Conservation (phyloP, 30 jellyfish, hydroid and myxozoan species). For the Pseudorhiza aurosa region DNA sequence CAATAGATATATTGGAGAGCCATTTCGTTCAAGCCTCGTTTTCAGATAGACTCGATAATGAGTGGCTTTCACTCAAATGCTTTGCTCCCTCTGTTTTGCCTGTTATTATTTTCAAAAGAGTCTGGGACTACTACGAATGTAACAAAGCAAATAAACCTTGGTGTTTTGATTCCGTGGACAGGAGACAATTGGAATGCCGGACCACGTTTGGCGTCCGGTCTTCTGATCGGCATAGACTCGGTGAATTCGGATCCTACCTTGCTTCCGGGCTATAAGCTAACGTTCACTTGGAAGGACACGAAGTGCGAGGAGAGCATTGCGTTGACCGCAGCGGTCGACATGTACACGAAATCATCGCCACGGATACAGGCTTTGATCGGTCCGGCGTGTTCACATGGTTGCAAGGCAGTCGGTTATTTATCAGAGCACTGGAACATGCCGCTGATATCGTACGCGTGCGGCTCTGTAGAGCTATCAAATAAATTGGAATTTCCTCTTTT, state of each 20-base stretch:
- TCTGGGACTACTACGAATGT: constrained; percentile 2
- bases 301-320: constrained; percentile 79
- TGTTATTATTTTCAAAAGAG: not conserved
- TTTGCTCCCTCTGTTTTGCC: too few species aligned
- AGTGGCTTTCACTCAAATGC: too few species aligned
- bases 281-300: constrained; percentile 76
- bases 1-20: too few species aligned
- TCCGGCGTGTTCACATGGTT: constrained; percentile 92
- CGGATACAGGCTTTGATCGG: constrained; percentile 81
- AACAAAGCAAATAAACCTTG: constrained; percentile 21
- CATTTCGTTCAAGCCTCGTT: too few species aligned
- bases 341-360: constrained; percentile 40
- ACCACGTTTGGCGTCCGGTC: constrained; percentile 90
- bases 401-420: constrained; percentile 75
- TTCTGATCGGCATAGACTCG: constrained; percentile 69
- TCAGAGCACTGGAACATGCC: constrained; percentile 89
- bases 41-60: too few species aligned
- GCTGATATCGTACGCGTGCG: constrained; percentile 87
- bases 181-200: constrained; percentile 91
- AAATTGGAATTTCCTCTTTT: constrained; percentile 53
- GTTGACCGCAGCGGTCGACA: constrained; percentile 72
- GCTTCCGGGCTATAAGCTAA: constrained; percentile 67
- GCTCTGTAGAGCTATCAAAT: constrained; percentile 57
- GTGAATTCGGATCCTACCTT: constrained; percentile 69
- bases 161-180: constrained; percentile 88